Base-by-base conservation (phyloP, 2,888 invertebrate species). In the Oscheius onirici region DNA sequence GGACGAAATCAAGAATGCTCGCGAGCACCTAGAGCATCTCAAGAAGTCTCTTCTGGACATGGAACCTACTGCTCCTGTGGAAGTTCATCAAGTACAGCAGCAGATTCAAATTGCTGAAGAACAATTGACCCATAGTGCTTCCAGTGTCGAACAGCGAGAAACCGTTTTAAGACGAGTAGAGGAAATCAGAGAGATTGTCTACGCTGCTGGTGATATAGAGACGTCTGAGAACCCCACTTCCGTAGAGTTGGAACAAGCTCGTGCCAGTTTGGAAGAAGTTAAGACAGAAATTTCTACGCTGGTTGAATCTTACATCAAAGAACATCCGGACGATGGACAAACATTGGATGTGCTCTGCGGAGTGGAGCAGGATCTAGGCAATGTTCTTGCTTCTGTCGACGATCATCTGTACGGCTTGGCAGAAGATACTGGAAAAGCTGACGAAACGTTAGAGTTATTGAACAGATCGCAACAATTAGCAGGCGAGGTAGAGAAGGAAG, bases 381-480 rank as follows among this genome's bases (percentile, higher is more conserved):
- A 63, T 24, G 67, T 71, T 0, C 34, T 72, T 60, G 41, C 44
- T 15, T 28, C 44, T 5, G 61, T 75, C 3, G 70, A 61, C 34
- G 69, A 72, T n/a, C 69, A 60, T n/a, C 44, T 69, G 26, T 40
- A 34, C 10, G 24, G 15, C 26, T 63, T 68, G 46, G 61, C 71
- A 3, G 44, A 66, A 3, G 15, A 34, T 22, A 44, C 63, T 15
- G 34, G 13, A 40, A 65, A 20, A 3, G 0, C 26, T 11, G 49
- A 68, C 11, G 20, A 22, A 1, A 74, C 34, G 8, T 22, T 74
- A 3, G 52, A 58, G 13, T 69, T 72, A 0, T 58, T 74, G 22
- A 72, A 72, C 44, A 69, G 61, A 11, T 58, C 71, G 0, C 71
- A 74, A 41, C 40, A 58, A 22, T 40, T 41, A 8, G 58, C 58